phyloP scores from a whole-genome alignment of 2,888 invertebrate genomes.

The Cryptocephalus primarius region DNA sequence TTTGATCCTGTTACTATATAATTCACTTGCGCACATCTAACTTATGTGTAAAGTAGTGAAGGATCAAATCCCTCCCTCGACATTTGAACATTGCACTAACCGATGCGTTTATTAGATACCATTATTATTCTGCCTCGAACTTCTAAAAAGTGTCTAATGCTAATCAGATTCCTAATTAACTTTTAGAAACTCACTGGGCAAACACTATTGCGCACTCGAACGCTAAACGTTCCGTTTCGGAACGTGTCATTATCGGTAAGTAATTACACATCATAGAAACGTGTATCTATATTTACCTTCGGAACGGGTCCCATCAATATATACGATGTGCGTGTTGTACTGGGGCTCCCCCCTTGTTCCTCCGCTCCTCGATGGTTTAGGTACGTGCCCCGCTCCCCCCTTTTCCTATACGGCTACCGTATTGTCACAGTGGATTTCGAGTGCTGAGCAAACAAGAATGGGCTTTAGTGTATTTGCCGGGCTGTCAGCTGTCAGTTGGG shows the following conservation, averaged over 20 bases:
- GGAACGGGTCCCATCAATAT: slow-evolving; percentile 4
- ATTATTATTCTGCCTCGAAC: no score
- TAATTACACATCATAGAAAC: slow-evolving; percentile 19
- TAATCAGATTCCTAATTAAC: no score
- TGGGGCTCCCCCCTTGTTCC: not conserved
- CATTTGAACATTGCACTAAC: no score
- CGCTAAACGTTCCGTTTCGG: not conserved
- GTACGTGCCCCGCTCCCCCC: slow-evolving; percentile 15
- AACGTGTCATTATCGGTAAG: slow-evolving; percentile 22
- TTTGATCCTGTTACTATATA: no score
- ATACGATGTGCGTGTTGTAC: not conserved
- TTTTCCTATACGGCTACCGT: slow-evolving; percentile 30
- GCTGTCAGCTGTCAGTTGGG: slow-evolving; percentile 30
- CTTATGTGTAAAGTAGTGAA: no score
- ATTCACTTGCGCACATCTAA: no score
- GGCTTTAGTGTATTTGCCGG: slow-evolving; percentile 34
- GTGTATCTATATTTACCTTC: slow-evolving; percentile 21
- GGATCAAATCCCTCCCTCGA: no score
- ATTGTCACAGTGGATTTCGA: slow-evolving; percentile 37
- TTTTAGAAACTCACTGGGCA: no score
- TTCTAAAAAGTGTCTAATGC: no score
- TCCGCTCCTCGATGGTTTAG: slow-evolving; percentile 8
- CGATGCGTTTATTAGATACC: no score
- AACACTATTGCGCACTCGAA: no score
- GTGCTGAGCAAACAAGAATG: slow-evolving; percentile 35